Percentiles rank a stretch among this genome's conserved stretches.
These are phyloP conservation scores for Saccostrea glomerata DNA, from an alignment of 1,140 invertebrate genomes.

Conservation along the genomic window DNA sequence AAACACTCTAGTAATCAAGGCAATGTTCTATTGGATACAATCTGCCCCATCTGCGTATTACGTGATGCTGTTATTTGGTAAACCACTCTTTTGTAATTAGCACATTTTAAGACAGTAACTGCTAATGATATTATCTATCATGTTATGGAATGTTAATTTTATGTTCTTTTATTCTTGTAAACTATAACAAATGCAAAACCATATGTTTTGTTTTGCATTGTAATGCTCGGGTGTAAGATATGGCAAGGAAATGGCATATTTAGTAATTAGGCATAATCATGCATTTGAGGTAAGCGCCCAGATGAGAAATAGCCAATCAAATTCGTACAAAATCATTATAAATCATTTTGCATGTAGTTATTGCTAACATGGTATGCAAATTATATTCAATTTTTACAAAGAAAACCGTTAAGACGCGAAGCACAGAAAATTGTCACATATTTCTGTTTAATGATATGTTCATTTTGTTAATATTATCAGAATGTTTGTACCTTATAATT, in stretches of 20 bases:
- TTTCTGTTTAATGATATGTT: too few relatives aligned
- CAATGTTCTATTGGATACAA: not conserved
- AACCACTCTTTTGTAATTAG: slow-evolving; percentile 9
- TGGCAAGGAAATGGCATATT: not conserved
- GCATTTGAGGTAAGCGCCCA: not conserved
- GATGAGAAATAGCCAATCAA: not conserved
- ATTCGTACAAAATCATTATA: not conserved
- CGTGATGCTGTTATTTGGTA: not conserved
- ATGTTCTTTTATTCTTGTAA: not conserved
- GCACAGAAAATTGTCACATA: too few relatives aligned
- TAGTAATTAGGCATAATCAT: not conserved
- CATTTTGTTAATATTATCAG: too few relatives aligned
- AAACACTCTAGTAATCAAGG: not conserved
- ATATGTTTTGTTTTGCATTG: not conserved
- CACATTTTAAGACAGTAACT: slow-evolving; percentile 1
- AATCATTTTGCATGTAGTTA: not conserved
- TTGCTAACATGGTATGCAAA: not conserved
- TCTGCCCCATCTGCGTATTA: not conserved
- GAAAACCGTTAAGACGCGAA: too few relatives aligned
- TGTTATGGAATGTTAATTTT: not conserved
- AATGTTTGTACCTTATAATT: too few relatives aligned
- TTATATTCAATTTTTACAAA: not conserved
- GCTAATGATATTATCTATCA: not conserved
- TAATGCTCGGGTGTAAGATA: not conserved
- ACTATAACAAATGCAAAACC: not conserved